Conservation (phyloP, 1,140 invertebrate genomes). For the Drosophila sp. region DNA sequence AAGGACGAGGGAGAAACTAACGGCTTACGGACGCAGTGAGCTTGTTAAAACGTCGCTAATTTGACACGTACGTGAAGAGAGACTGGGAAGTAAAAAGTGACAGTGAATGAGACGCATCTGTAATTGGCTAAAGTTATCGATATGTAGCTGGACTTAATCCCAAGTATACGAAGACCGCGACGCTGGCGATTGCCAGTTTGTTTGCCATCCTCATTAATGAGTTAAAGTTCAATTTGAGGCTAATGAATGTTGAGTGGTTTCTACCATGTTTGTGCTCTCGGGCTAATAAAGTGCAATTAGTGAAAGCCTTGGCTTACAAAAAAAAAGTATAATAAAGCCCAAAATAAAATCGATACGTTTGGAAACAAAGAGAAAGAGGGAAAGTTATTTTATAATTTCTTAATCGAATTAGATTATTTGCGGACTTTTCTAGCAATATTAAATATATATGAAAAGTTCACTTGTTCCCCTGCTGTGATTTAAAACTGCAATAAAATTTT, state of each 20-base stretch:
- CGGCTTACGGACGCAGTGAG: conserved; percentile 20
- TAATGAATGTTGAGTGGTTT: conserved; percentile 74
- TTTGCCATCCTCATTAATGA: conserved; percentile 71
- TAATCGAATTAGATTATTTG: no score
- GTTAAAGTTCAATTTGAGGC: conserved; percentile 73
- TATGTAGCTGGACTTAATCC: background rate
- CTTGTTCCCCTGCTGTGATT: background rate
- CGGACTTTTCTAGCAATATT: no score
- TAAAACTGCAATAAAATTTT: background rate
- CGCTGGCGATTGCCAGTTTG: background rate
- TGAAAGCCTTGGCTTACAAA: conserved; percentile 44
- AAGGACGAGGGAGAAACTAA: background rate
- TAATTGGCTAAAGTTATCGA: conserved; percentile 16
- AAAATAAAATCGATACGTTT: no score
- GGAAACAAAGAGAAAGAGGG: no score
- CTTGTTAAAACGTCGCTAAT: conserved; percentile 80
- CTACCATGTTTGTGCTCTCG: conserved; percentile 11
- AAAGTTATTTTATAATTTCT: no score
- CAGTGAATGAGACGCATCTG: conserved; percentile 22
- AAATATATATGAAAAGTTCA: no score
- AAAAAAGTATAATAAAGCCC: background rate
- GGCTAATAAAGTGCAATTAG: conserved; percentile 70
- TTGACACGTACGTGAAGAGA: conserved; percentile 74
- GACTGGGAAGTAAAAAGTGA: conserved; percentile 31
- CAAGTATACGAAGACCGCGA: conserved; percentile 7